Conservation (phyloP, 2,888 invertebrate species). For the Andrena dorsata region DNA sequence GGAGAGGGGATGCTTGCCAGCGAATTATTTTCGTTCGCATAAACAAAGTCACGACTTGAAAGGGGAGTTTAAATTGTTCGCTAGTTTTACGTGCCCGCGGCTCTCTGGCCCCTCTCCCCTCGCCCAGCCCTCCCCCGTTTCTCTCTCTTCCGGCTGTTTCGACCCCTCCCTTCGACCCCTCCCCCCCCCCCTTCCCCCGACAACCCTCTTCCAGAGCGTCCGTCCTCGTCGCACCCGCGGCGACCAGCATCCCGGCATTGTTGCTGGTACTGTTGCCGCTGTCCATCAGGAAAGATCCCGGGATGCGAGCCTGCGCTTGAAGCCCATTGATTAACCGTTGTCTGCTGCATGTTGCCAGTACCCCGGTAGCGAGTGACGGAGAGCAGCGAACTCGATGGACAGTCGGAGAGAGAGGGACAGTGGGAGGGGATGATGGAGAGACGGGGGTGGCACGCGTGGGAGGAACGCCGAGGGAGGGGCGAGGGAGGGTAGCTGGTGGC, state of each 20-base stretch:
- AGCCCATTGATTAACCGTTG: conserved; percentile 84
- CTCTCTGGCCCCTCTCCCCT: conserved; percentile 48
- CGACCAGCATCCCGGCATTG: conserved; percentile 47
- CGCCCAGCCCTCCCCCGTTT: neutral
- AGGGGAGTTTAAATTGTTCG: conserved; percentile 83
- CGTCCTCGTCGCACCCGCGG: conserved; percentile 14
- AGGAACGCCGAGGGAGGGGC: neutral
- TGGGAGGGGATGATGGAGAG: neutral
- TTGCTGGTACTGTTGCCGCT: conserved; percentile 75
- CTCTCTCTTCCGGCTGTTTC: conserved; percentile 33
- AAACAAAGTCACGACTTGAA: conserved; percentile 83
- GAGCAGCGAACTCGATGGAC: conserved; percentile 22
- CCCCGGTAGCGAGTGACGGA: conserved; percentile 46
- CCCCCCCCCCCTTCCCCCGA: conserved; percentile 9
- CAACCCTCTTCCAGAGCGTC: conserved; percentile 10
- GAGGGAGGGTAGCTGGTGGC: conserved; percentile 50
- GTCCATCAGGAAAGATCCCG: conserved; percentile 82
- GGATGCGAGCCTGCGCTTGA: conserved; percentile 81
- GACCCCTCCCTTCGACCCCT: conserved; percentile 19
- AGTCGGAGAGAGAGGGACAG: neutral
- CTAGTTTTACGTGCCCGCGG: conserved; percentile 79
- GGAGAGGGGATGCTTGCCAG: conserved; percentile 36
- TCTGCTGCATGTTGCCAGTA: conserved; percentile 76
- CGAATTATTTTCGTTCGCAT: conserved; percentile 81
- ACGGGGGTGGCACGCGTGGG: conserved; percentile 2